A percentile compares a stretch with the other conserved stretches of the same genome.
Conservation (phyloP, 23 tunicate genomes). For the Trididemnum clinides region DNA sequence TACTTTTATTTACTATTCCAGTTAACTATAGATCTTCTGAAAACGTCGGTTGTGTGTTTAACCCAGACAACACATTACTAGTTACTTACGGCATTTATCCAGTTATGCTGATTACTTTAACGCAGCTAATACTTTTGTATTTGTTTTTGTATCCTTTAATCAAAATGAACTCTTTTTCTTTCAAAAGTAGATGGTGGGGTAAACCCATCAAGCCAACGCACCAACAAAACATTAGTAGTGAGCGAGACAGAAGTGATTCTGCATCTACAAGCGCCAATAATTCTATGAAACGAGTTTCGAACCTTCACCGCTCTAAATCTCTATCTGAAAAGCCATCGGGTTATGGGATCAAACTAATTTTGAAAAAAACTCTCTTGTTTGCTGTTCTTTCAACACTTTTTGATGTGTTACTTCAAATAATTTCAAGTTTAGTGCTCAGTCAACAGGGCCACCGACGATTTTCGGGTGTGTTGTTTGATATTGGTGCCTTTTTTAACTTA, state of each 20-base stretch:
- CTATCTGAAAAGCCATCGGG: too few species aligned
- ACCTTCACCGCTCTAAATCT: too few species aligned
- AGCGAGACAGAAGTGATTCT: too few species aligned
- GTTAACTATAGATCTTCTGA: slow-evolving; percentile 12
- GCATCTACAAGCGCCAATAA: too few species aligned
- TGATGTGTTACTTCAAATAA: neutral
- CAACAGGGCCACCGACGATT: neutral
- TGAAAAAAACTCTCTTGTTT: neutral
- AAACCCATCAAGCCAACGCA: too few species aligned
- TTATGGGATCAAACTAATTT: neutral
- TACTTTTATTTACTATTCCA: slow-evolving; percentile 21
- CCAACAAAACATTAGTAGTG: too few species aligned
- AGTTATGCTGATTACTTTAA: slow-evolving; percentile 4
- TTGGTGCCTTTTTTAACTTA: neutral
- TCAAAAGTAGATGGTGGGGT: neutral
- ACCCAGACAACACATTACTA: neutral
- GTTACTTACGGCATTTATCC: slow-evolving; percentile 1
- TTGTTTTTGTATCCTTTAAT: slow-evolving; percentile 57
- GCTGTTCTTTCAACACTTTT: neutral
- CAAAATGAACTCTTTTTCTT: neutral
- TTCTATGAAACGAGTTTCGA: too few species aligned
- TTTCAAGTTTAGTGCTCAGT: neutral
- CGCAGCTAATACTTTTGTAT: slow-evolving; percentile 41
- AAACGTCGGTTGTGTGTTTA: slow-evolving; percentile 34
- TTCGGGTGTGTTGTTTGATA: neutral